These are phyloP conservation scores for Alviniconcha marisindica DNA, from an alignment of 1,140 invertebrate genomes.

Conservation along the genomic window DNA sequence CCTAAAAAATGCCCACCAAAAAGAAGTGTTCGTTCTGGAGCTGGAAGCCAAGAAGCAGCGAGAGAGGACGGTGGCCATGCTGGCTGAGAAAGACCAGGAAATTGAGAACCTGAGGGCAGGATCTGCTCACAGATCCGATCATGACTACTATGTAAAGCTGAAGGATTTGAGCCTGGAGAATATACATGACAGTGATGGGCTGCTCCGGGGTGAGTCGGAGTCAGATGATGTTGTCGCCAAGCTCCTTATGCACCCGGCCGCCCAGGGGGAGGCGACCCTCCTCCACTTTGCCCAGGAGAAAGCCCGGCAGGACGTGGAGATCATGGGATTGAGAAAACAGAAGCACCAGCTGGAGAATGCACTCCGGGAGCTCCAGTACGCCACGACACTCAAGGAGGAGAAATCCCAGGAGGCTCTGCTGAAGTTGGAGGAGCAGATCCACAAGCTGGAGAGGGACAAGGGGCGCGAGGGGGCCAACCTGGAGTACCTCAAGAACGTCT, in stretches of 20 bases:
- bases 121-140: slow-evolving; percentile 29
- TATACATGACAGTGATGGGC: slow-evolving; percentile 22
- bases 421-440: slow-evolving; percentile 77
- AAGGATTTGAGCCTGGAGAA: slow-evolving; percentile 31
- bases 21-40: slow-evolving; percentile 82
- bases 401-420: slow-evolving; percentile 80
- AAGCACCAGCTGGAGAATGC: slow-evolving; percentile 84
- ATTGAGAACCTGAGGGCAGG: slow-evolving; percentile 79
- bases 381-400: slow-evolving; percentile 79
- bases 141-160: neutral
- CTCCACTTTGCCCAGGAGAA: slow-evolving; percentile 91
- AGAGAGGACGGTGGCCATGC: slow-evolving; percentile 84
- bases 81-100: slow-evolving; percentile 89
- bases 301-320: slow-evolving; percentile 87
- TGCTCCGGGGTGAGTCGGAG: slow-evolving; percentile 47
- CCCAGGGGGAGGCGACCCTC: slow-evolving; percentile 79
- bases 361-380: slow-evolving; percentile 82
- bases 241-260: slow-evolving; percentile 58
- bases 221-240: slow-evolving; percentile 64
- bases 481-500: slow-evolving; percentile 94
- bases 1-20: slow-evolving; percentile 79
- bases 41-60: slow-evolving; percentile 87
- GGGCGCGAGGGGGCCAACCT: slow-evolving; percentile 90
- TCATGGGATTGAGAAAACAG: slow-evolving; percentile 83
- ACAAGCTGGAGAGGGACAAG: slow-evolving; percentile 85